Evolutionary conservation across 2,113 vertebrate species (phyloP).

Genomic region (Myodes glareolus): DNA sequence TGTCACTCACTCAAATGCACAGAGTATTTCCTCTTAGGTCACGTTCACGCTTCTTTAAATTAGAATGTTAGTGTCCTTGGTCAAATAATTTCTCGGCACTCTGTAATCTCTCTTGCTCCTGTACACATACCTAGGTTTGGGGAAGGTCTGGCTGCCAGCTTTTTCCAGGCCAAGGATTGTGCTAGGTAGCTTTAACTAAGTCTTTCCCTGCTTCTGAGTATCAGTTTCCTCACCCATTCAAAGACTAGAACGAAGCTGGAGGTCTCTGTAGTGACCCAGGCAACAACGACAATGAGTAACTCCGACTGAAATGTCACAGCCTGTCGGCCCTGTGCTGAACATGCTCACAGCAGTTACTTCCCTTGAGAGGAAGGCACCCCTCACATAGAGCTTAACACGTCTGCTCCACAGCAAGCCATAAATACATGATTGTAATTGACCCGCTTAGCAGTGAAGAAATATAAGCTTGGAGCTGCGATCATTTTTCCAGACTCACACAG

Average conservation of each 20-base stretch:
- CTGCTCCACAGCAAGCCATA: background rate
- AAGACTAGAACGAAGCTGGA: background rate
- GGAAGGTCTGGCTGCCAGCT: background rate
- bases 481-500: background rate
- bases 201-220: background rate
- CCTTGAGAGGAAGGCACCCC: background rate
- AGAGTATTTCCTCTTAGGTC: background rate
- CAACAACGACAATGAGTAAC: background rate
- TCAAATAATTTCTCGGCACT: background rate
- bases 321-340: background rate
- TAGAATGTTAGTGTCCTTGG: background rate
- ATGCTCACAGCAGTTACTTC: background rate
- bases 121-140: background rate
- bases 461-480: background rate
- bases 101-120: background rate
- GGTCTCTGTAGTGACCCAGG: background rate
- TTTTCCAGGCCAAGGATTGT: background rate
- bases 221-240: background rate
- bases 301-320: background rate
- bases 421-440: background rate
- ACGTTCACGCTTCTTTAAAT: background rate
- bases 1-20: background rate
- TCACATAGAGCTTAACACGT: background rate
- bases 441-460: background rate
- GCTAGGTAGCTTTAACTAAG: background rate